These are phyloP conservation scores for Stichodactyla mertensii DNA, from an alignment of 64 coral and sea anemone genomes.

Conservation along the genomic window DNA sequence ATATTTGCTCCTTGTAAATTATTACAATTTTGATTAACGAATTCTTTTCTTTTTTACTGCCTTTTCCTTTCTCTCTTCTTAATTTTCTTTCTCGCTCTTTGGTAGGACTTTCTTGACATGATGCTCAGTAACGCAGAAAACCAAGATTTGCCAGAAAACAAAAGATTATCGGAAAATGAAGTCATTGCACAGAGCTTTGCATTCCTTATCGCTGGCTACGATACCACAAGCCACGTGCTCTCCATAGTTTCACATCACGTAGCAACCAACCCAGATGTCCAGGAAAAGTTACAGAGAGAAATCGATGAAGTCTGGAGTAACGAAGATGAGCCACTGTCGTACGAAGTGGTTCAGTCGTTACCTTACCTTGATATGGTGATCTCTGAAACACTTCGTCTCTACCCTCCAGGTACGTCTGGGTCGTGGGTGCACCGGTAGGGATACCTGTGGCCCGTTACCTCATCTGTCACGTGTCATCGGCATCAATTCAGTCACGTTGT, in stretches of 20 bases:
- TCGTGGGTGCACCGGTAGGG: neutral
- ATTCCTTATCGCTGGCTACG: slow-evolving; percentile 39
- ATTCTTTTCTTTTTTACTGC: neutral
- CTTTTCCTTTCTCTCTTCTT: neutral
- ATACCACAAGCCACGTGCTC: slow-evolving; percentile 22
- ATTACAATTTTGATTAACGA: too few relatives aligned
- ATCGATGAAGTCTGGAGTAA: slow-evolving; percentile 43
- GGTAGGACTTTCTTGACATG: slow-evolving; percentile 36
- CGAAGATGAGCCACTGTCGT: slow-evolving; percentile 1
- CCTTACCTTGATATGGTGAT: slow-evolving; percentile 45
- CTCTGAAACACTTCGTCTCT: slow-evolving; percentile 33
- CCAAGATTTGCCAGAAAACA: neutral
- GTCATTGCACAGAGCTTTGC: slow-evolving; percentile 37
- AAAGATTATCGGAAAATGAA: slow-evolving; percentile 33
- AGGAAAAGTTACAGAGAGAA: slow-evolving; percentile 41
- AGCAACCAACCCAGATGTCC: slow-evolving; percentile 34
- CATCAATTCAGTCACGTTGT: too few relatives aligned
- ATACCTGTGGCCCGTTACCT: too few relatives aligned
- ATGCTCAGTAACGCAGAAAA: slow-evolving; percentile 23
- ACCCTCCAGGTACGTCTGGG: slow-evolving; percentile 33
- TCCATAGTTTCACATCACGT: slow-evolving; percentile 6
- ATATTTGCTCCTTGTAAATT: too few relatives aligned
- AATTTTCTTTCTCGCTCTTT: neutral
- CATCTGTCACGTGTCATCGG: too few relatives aligned
- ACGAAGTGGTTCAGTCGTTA: slow-evolving; percentile 31